A percentile compares a stretch with the other conserved stretches of the same genome.
phyloP scores from a whole-genome alignment of 2,113 vertebrate species.

The Ovis canadensis region DNA sequence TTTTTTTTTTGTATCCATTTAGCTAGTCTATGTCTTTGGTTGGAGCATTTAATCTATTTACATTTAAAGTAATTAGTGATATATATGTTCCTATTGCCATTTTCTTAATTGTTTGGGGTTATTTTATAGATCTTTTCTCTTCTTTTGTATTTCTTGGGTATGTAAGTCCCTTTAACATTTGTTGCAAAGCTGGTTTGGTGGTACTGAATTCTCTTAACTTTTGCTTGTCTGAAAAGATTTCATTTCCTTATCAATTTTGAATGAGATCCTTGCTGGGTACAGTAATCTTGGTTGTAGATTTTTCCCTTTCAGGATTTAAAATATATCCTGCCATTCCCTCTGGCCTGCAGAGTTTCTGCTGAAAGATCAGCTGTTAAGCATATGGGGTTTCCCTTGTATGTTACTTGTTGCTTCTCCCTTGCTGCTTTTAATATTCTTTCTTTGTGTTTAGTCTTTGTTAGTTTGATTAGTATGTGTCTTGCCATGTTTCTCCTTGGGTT shows the following conservation, averaged over 20 bases:
- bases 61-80: background rate
- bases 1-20: background rate
- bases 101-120: background rate
- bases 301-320: background rate
- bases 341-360: background rate
- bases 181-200: background rate
- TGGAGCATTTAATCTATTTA: background rate
- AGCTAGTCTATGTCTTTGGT: background rate
- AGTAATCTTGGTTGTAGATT: background rate
- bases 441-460: background rate
- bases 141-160: background rate
- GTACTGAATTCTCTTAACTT: background rate
- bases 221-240: background rate
- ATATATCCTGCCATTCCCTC: background rate
- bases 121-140: background rate
- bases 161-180: background rate
- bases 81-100: background rate
- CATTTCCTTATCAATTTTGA: background rate
- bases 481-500: background rate
- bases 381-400: background rate
- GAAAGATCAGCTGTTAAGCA: background rate
- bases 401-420: background rate
- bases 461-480: background rate
- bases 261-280: background rate
- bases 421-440: background rate